phyloP scores from a whole-genome alignment of 2,888 invertebrate species.

The Bursaphelenchus okinawaensis region DNA sequence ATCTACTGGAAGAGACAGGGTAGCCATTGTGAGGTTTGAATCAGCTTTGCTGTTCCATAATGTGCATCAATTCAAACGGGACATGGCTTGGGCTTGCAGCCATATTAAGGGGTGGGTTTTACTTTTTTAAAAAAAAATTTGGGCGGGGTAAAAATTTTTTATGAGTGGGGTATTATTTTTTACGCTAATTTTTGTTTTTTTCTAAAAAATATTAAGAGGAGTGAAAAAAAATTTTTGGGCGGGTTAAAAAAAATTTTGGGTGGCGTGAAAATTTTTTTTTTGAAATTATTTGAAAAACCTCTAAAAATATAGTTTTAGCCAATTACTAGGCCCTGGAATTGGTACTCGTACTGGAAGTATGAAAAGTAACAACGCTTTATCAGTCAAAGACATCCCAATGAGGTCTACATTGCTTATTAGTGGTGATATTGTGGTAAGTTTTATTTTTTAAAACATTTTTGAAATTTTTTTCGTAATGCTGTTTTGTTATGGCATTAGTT shows the following conservation, averaged over 20 bases:
- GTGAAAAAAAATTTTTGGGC: neutral
- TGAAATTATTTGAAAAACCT: no score
- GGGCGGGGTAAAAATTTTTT: no score
- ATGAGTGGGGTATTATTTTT: no score
- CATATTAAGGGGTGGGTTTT: constrained; percentile 38
- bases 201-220: no score
- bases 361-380: constrained; percentile 31
- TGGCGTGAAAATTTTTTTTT: no score
- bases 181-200: neutral
- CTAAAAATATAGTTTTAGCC: constrained; percentile 27
- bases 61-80: constrained; percentile 22
- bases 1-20: constrained; percentile 35
- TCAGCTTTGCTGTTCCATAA: constrained; percentile 36
- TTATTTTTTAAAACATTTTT: neutral
- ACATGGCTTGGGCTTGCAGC: constrained; percentile 20
- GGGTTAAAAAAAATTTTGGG: no score
- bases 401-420: constrained; percentile 35
- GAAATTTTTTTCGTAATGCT: neutral
- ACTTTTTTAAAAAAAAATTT: neutral
- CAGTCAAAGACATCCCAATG: constrained; percentile 33
- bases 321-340: constrained; percentile 35
- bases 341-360: constrained; percentile 39
- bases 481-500: no score
- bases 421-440: constrained; percentile 32
- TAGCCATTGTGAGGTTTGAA: constrained; percentile 35